A percentile compares a stretch with the other conserved stretches of the same genome.
These are phyloP conservation scores for Mormyrus proboscirostris DNA, from an alignment of 2,797 vertebrate species.

Conservation along the genomic window DNA sequence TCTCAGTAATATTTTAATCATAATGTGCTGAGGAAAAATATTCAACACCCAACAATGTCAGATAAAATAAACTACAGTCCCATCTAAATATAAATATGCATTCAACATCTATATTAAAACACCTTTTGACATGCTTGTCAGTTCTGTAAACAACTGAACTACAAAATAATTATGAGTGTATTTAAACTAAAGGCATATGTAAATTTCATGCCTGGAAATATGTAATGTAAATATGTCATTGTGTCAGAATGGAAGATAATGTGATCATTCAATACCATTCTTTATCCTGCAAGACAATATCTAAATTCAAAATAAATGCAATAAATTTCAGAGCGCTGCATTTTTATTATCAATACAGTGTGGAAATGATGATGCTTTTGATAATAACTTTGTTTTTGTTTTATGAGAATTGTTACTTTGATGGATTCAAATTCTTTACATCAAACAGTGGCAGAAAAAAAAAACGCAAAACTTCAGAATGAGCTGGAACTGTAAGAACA, in stretches of 20 bases:
- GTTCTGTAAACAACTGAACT: neutral
- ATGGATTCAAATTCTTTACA: neutral
- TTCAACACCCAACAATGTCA: neutral
- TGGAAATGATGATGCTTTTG: neutral
- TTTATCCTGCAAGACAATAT: neutral
- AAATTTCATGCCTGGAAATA: conserved; percentile 4
- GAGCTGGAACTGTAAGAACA: neutral
- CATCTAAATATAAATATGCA: conserved; percentile 4
- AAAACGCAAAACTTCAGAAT: neutral
- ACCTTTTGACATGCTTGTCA: neutral
- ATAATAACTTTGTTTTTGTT: neutral
- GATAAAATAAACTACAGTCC: conserved; percentile 5
- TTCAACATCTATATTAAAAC: conserved; percentile 9
- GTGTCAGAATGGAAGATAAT: neutral
- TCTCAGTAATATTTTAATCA: neutral
- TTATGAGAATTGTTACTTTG: neutral
- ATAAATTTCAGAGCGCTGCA: neutral
- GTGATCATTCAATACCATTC: too few relatives aligned
- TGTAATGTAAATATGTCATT: conserved; percentile 14
- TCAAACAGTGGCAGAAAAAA: neutral
- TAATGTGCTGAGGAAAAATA: neutral
- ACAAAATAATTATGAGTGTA: neutral
- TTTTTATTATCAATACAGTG: neutral
- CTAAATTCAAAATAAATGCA: neutral
- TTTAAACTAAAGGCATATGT: conserved; percentile 14